phyloP scores from a whole-genome alignment of 2,888 invertebrate genomes.

The Cepaea hortensis region DNA sequence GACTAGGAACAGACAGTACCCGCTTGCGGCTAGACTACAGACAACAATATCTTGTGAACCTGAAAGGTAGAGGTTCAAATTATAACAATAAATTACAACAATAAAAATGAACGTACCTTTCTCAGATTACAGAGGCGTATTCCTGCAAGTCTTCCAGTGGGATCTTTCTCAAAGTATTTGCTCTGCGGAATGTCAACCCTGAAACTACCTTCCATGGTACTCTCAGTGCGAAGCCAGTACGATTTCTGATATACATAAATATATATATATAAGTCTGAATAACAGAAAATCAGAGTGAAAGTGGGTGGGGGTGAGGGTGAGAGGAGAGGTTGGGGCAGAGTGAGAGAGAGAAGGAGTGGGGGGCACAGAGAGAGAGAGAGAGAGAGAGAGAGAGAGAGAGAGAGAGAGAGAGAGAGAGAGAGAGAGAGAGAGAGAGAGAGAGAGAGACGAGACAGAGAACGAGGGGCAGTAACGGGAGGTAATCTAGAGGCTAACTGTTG shows the following conservation, averaged over 20 bases:
- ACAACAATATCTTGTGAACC: too few relatives aligned
- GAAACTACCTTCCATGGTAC: not conserved
- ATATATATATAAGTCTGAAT: too few relatives aligned
- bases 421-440: not conserved
- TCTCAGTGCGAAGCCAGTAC: conserved; percentile 71
- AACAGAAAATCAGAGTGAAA: too few relatives aligned
- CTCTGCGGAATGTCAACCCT: conserved; percentile 24
- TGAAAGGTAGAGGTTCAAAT: too few relatives aligned
- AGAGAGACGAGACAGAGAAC: not conserved
- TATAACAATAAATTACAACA: not conserved
- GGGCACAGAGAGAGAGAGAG: not conserved
- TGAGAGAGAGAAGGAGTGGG: not conserved
- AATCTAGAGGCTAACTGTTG: not conserved
- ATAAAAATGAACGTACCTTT: conserved; percentile 60
- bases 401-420: not conserved
- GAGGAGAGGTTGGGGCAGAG: not conserved
- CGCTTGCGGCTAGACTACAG: too few relatives aligned
- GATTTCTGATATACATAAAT: conserved; percentile 57
- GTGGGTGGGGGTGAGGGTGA: too few relatives aligned
- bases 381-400: not conserved
- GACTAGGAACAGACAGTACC: too few relatives aligned
- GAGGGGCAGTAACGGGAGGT: not conserved
- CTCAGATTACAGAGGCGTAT: conserved; percentile 77
- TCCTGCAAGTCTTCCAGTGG: conserved; percentile 77
- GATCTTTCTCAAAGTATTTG: conserved; percentile 78